Base-by-base conservation (phyloP, 1,140 invertebrate species). In the Papilio machaon region DNA sequence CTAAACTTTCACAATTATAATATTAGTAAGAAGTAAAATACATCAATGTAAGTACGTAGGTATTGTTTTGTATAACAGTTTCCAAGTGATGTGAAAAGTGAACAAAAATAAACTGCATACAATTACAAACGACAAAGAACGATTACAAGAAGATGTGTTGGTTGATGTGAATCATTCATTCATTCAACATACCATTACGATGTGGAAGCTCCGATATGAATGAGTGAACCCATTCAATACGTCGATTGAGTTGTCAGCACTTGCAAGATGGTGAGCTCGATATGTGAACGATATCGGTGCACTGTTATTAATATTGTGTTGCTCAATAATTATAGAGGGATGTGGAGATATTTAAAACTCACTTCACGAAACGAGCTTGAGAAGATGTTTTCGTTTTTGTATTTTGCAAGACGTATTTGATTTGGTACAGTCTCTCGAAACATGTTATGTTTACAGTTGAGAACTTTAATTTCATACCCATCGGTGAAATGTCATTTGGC, bases 231-330 rank as follows among this genome's bases (percentile, higher is more conserved):
- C 70, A 70, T 80, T 83, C 76, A 83, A 87, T 87, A 83, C 82
- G 82, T 79, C 79, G 82, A 90, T 89, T 89, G 88, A 89, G 85
- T 76, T 88, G 85, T 90, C 89, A 84, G 81, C 84, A 85, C 86
- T 85, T 80, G 78, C 52, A 73, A 64, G 58, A 79, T 82, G 43
- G 70, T 82, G 70, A 13, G 38, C 19, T 15, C n/a, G 76, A 82
- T 82, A 76, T 77, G 54, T 67, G 23, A 49, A 80, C 60, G 64
- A 49, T 73, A 67, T 23, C 46, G 43, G 58, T 49, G 70, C 80
- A 77, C 76, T 81, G 80, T 81, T 76, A 76, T 76, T 76, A 76
- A 76, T 76, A 76, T 76, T 78, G 15, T 74, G 70, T 76, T 64
- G 49, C 38, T 76, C 73, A 47, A 75, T 75, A 75, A 76, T 76